Evolutionary conservation across 2,888 invertebrate species (phyloP), one percentile per base, ranked within the genome.

Genomic region (Brachypalpus laphriformis): DNA sequence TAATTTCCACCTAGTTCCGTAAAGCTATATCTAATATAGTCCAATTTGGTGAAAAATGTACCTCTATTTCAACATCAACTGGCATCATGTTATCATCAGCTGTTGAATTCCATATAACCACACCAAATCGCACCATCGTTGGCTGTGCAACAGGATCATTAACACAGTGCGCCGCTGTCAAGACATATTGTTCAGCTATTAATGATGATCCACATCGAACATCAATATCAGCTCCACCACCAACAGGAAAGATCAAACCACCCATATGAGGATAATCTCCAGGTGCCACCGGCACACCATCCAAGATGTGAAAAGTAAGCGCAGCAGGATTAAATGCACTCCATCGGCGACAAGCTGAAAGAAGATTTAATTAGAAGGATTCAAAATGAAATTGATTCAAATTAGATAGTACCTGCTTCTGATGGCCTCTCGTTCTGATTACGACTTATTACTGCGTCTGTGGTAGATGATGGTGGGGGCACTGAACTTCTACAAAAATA

Each of bases 221-320:
- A 3, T 74, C 61, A 8, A 70, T 54, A 3, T 40, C 42, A 31
- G 9, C 5, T 7, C 63, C 86, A 14, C 56, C 70, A 31, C 45
- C 70, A 11, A 25, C 45, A 1, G 65, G 49, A 71, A 85, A 88
- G 6, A 87, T 68, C 1, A 87, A 56, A 9, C 81, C 88, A 18
- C 75, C 88, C 87, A 88, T 87, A 34, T 88, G 88, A 0, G 88
- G 88, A 70, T 80, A 89, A 63, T 88, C 89, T 11, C 88, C 89
- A 9, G 81, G 56, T 0, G 28, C 45, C 2, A 87, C 76, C 28
- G 81, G 76, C 9, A 70, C 7, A 3, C 88, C 88, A 49, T 87
- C 87, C 9, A 88, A 34, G 8, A 88, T 88, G 18, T 88, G 87
- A 0, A 87, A 68, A 7, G 77, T 59, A 1, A 72, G 65, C n/a